Evolutionary conservation across 2,888 invertebrate genomes (phyloP).

Genomic region (Eupsilia transversa): DNA sequence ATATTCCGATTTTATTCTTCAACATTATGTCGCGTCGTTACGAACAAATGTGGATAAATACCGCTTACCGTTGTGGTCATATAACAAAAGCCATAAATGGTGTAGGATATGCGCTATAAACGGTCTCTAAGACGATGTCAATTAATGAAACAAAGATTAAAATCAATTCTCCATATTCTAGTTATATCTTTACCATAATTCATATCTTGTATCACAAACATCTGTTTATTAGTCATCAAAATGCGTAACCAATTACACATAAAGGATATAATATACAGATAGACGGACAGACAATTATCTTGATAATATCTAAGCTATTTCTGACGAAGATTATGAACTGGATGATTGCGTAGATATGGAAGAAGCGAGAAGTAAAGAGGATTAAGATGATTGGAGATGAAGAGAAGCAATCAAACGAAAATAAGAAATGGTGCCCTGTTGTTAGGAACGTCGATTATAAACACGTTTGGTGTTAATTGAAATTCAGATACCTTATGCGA

Average conservation of each 20-base stretch:
- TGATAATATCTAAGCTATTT: conserved; percentile 56
- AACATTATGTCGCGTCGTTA: conserved; percentile 19
- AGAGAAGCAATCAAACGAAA: conserved; percentile 14
- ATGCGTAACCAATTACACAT: conserved; percentile 63
- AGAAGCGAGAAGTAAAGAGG: conserved; percentile 1
- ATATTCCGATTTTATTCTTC: conserved; percentile 9
- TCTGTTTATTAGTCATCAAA: conserved; percentile 75
- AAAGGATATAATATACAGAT: conserved; percentile 56
- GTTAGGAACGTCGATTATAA: conserved; percentile 17
- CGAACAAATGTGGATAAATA: conserved; percentile 29
- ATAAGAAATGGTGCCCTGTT: conserved; percentile 23
- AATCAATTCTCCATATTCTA: conserved; percentile 44
- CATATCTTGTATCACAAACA: conserved; percentile 67
- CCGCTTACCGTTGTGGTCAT: conserved; percentile 24
- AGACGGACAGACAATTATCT: conserved; percentile 58
- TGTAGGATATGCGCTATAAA: conserved; percentile 46
- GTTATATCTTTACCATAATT: conserved; percentile 45
- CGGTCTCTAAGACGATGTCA: conserved; percentile 23
- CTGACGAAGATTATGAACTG: conserved; percentile 52
- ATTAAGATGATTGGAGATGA: conserved; percentile 9
- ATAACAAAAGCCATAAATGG: conserved; percentile 52
- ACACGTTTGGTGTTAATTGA: conserved; percentile 35
- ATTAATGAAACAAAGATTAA: conserved; percentile 56
- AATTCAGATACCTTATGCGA: conserved; percentile 17
- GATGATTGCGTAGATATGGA: conserved; percentile 19